phyloP scores from a whole-genome alignment of 1,140 invertebrate species.

The Carposina sasakii region DNA sequence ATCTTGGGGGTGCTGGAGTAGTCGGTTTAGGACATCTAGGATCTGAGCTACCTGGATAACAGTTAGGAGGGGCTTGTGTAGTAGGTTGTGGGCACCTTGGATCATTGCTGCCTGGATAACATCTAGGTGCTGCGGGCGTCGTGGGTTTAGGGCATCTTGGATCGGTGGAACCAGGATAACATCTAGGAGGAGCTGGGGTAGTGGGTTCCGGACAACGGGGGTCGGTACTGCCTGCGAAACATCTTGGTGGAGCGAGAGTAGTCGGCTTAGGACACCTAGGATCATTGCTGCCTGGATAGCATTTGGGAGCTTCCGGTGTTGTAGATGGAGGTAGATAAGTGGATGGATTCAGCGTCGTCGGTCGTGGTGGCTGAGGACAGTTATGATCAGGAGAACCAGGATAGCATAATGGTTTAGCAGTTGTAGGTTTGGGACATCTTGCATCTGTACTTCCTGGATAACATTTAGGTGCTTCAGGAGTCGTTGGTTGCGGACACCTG shows the following conservation, averaged over 20 bases:
- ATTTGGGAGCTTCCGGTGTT: slow-evolving; percentile 9
- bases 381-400: slow-evolving; percentile 52
- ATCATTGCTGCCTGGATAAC: slow-evolving; percentile 61
- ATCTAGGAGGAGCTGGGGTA: slow-evolving; percentile 27
- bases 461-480: slow-evolving; percentile 16
- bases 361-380: slow-evolving; percentile 29
- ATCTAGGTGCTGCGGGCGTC: slow-evolving; percentile 35
- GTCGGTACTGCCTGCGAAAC: slow-evolving; percentile 47
- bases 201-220: slow-evolving; percentile 47
- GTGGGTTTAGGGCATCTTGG: slow-evolving; percentile 48
- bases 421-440: slow-evolving; percentile 35
- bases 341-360: slow-evolving; percentile 13
- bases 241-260: slow-evolving; percentile 34
- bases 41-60: slow-evolving; percentile 50
- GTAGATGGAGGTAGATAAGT: slow-evolving; percentile 19
- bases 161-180: slow-evolving; percentile 59
- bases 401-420: slow-evolving; percentile 36
- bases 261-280: slow-evolving; percentile 48
- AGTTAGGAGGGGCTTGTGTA: slow-evolving; percentile 36
- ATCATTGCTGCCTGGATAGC: slow-evolving; percentile 32
- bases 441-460: slow-evolving; percentile 57
- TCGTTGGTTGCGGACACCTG: slow-evolving; percentile 31
- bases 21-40: slow-evolving; percentile 56
- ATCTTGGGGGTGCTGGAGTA: slow-evolving; percentile 32
- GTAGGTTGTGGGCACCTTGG: slow-evolving; percentile 46